Base-by-base conservation (phyloP, 2,888 invertebrate species). In the Drosophila atroscutellata region DNA sequence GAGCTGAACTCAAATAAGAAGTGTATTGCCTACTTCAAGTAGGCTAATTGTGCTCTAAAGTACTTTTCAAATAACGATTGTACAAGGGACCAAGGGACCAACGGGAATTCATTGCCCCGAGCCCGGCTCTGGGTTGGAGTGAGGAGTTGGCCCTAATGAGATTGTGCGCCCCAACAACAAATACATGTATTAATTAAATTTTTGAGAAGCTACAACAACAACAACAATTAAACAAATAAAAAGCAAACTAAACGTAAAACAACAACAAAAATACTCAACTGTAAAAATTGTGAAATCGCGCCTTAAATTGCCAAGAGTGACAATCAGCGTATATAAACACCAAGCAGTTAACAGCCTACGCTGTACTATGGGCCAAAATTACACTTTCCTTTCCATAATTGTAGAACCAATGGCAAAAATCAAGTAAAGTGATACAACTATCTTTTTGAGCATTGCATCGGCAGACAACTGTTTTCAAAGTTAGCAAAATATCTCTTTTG, bases 201-300 rank as follows among this genome's bases (percentile, higher is more conserved):
- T 45, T 81, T 62, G 54, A 66, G 71, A 55, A 67, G 39, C 65
- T 56, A 39, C 45, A 63, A 57, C 30, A 70, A 13, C 20, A 7
- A 58, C 45, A 37, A 37, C 24, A 26, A 34, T 15, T 32, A 34
- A 51, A 55, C 63, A 56, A 49, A 56, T 59, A 66, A 24, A 72
- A 73, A 66, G n/a, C 39, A 70, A 83, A 83, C 81, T 79, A 69
- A 63, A 65, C 61, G 70, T 71, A 66, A 82, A 73, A 59, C 75
- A 77, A 52, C 37, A 63, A 54, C 7, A 61, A 50, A 37, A 57
- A 52, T 69, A 75, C 67, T 60, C 63, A 52, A 60, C 52, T 50
- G 74, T 54, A 49, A 74, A 79, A 77, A 79, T 75, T 58, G 63
- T 64, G 47, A 66, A 72, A 58, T 61, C 67, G 62, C 60, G 62